phyloP scores from a whole-genome alignment of 2,113 vertebrate species.

The Sporophila hypoxantha region DNA sequence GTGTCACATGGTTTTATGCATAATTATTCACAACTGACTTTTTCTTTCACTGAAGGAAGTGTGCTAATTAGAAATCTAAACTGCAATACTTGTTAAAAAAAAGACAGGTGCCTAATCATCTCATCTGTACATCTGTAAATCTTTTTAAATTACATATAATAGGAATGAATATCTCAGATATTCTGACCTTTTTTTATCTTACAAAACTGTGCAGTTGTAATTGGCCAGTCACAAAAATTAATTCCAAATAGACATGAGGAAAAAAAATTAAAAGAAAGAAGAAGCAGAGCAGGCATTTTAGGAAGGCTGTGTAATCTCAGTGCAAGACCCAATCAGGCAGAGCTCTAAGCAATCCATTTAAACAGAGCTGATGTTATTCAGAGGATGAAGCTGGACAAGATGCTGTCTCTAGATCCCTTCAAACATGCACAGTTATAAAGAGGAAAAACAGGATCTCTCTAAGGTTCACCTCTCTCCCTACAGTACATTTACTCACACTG shows the following conservation, averaged over 20 bases:
- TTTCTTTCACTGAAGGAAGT: constrained; percentile 1
- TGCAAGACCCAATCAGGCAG: neutral
- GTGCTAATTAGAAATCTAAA: constrained; percentile 46
- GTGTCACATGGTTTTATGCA: neutral
- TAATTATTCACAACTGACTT: neutral
- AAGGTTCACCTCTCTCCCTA: neutral
- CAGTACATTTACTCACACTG: neutral
- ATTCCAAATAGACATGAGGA: neutral
- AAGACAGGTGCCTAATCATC: constrained; percentile 24
- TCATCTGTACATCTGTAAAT: neutral
- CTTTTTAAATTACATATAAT: neutral
- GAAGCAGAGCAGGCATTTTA: neutral
- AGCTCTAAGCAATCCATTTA: neutral
- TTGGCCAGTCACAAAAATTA: neutral
- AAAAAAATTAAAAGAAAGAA: neutral
- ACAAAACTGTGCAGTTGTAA: neutral
- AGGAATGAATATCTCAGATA: neutral
- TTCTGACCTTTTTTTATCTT: neutral
- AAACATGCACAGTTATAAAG: neutral
- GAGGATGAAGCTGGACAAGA: neutral
- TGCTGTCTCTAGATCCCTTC: neutral
- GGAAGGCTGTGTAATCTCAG: neutral
- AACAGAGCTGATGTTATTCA: neutral
- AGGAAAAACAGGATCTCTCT: neutral
- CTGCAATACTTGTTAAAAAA: neutral